Evolutionary conservation across 2,113 vertebrate species (phyloP), one percentile per base, ranked within the genome.

Genomic region (Psettodes erumei): DNA sequence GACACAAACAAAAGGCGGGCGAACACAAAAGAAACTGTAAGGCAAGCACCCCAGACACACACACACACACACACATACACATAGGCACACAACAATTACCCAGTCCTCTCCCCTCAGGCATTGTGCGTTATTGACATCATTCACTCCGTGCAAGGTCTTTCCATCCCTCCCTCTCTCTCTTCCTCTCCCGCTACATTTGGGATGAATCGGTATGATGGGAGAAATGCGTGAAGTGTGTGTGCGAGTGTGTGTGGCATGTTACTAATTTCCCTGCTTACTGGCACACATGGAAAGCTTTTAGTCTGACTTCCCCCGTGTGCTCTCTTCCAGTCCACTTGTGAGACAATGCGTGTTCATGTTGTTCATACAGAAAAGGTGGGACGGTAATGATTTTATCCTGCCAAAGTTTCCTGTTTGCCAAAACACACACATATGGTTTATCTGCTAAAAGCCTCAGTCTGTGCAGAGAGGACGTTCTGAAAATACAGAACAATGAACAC

Each of bases 61-160:
- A 33, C 71, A 60, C 79, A 71, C 75, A 73, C 71, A 53, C 53
- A 64, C 48, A 55, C 64, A 54, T 56, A 55, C 62, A 64, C 70
- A 67, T 64, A 66, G 37, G 70, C 72, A 47, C 59, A 75, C 45
- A 84, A 64, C 73, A 68, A 72, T 77, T 83, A 79, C 79, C 71
- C 82, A 70, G n/a, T 33, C 55, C 75, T 71, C 56, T 68, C 28
- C 77, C 78, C 62, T 67, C 53, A 79, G 74, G 70, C 87, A 81
- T 81, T 83, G 79, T 75, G 82, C 90, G 84, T 89, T 83, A 89
- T 87, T 90, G 87, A 88, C 90, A 91, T 90, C 82, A 86, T 77
- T 88, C 77, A 65, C 83, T 91, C 75, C 76, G 19, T 86, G 75
- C 82, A 82, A 89, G 85, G 83, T 84, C 88, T 90, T 89, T 82